A percentile compares a stretch with the other conserved stretches of the same genome.
These are phyloP conservation scores for Brachymystax lenok DNA, from an alignment of 2,797 vertebrate genomes.

Conservation along the genomic window DNA sequence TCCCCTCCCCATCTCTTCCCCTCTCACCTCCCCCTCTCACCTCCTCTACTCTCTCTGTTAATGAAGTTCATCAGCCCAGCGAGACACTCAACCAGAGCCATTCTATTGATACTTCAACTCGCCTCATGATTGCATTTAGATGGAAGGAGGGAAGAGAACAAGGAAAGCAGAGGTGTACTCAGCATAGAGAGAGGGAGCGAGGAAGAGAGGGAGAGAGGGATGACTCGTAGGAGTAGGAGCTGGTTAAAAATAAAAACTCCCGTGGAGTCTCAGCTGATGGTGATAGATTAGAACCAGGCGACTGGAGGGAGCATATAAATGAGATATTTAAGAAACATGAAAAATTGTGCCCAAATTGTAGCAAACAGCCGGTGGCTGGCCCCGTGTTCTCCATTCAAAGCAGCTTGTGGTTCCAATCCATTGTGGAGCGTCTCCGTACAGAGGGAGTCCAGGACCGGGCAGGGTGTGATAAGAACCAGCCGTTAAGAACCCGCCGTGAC, in stretches of 20 bases:
- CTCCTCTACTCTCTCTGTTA: neutral
- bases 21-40: neutral
- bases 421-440: neutral
- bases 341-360: slow-evolving; percentile 38
- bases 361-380: slow-evolving; percentile 20
- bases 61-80: slow-evolving; percentile 6
- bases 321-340: slow-evolving; percentile 48
- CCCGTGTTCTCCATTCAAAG: slow-evolving; percentile 13
- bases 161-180: neutral
- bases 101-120: slow-evolving; percentile 16
- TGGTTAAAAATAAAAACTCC: neutral
- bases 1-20: too few relatives aligned
- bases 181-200: neutral
- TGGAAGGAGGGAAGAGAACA: neutral
- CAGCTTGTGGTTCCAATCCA: slow-evolving; percentile 25
- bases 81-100: slow-evolving; percentile 9
- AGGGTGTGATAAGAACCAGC: slow-evolving; percentile 31
- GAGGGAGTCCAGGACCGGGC: slow-evolving; percentile 3
- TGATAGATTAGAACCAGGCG: slow-evolving; percentile 30
- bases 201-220: neutral
- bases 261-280: slow-evolving; percentile 25
- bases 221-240: neutral
- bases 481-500: slow-evolving; percentile 17
- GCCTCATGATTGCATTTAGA: slow-evolving; percentile 3
- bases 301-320: slow-evolving; percentile 39